Evolutionary conservation across 2,797 vertebrate genomes (phyloP).

Genomic region (Phoebastria nigripes): DNA sequence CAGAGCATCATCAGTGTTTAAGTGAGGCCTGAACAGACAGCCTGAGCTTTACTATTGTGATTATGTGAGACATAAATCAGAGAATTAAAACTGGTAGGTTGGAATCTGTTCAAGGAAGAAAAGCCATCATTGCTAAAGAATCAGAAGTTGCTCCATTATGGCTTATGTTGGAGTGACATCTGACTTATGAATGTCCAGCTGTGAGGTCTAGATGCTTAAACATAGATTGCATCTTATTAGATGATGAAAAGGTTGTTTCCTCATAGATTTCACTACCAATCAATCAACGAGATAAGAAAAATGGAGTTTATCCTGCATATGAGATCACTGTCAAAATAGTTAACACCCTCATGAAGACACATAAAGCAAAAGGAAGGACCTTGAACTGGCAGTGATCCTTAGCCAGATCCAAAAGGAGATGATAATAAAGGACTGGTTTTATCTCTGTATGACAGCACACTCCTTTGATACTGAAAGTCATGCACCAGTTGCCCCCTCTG

Average conservation of each 20-base stretch:
- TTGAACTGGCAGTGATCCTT: not conserved
- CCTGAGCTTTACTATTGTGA: not conserved
- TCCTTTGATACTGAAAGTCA: not conserved
- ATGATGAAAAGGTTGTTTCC: not conserved
- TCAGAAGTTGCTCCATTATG: not conserved
- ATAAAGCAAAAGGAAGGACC: not conserved
- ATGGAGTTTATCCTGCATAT: not conserved
- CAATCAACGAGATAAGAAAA: not conserved
- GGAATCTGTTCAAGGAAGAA: not conserved
- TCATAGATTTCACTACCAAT: not conserved
- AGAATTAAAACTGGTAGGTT: not conserved
- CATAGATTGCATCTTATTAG: not conserved
- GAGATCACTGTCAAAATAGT: not conserved
- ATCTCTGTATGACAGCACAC: not conserved
- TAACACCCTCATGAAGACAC: not conserved
- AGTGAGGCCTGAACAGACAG: not conserved
- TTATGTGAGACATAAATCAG: not conserved
- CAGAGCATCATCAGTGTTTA: not conserved
- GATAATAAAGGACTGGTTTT: not conserved
- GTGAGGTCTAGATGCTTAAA: not conserved
- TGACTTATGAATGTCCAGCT: not conserved
- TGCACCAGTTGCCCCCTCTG: not conserved
- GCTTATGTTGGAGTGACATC: not conserved
- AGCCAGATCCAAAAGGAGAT: not conserved
- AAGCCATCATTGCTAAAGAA: not conserved